Base-by-base conservation (phyloP, 2,797 vertebrate species). In the Cottoperca gobio region DNA sequence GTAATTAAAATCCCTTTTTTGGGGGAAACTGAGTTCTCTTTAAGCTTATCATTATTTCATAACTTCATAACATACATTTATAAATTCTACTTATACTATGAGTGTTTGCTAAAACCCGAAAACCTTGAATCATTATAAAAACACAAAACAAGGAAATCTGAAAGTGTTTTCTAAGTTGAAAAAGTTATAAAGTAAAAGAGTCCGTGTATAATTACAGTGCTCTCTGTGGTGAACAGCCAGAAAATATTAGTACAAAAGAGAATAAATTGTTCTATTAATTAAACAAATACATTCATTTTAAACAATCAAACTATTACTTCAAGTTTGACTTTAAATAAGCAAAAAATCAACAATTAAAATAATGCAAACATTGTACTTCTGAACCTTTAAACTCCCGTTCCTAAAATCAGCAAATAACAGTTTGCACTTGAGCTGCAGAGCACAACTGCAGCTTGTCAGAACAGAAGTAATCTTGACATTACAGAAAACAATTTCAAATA, bases 401-500 rank as follows among this genome's bases (percentile, higher is more conserved):
- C 50, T 63, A 57, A 83, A 78, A 76, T 58, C 37, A 49, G 46
- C 26, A 52, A 72, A 74, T 46, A 68, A 12, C 70, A 58, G 11
- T 82, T 86, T 84, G 84, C 74, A 80, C 80, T 80, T 84, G 63
- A 87, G 79, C 76, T 62, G 45, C 48, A 73, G 53, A 72, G 72
- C 78, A 65, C 81, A 73, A 85, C 89, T 93, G 92, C 89, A 88
- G 84, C 86, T 82, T 89, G 92, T 94, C 93, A 93, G 82, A 85
- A 79, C 93, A 93, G 81, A 85, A 79, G 83, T 89, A 85, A 93
- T 93, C 85, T 88, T 87, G 88, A 91, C 89, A 85, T 92, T 84
- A 85, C 73, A 77, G 90, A 91, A 91, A 93, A 95, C 91, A 86
- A 91, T 92, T 93, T 90, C 53, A 82, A 91, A 92, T 93, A 40